These are phyloP conservation scores for Rhinolophus ferrumequinum DNA, from an alignment of 2,113 vertebrate genomes.

Conservation along the genomic window DNA sequence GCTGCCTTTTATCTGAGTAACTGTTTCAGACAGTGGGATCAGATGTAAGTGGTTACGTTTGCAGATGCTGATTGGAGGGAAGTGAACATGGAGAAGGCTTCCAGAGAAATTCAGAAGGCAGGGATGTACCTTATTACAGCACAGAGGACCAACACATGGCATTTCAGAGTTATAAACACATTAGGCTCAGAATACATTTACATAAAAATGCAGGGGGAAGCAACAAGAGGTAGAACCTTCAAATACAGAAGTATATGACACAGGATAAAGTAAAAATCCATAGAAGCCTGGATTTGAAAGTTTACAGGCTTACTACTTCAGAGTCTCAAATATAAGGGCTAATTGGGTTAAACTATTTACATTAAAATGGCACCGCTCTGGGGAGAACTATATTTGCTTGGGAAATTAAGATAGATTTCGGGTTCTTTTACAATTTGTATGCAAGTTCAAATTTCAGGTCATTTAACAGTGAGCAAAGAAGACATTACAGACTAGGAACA, in stretches of 20 bases:
- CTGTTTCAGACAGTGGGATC: constrained; percentile 84
- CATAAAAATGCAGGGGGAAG: background rate
- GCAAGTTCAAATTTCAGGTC: background rate
- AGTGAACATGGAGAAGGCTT: constrained; percentile 70
- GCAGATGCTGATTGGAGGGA: constrained; percentile 78
- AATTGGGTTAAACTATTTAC: background rate
- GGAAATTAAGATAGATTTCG: background rate
- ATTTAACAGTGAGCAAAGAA: background rate
- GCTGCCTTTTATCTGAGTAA: constrained; percentile 86
- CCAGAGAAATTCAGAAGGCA: constrained; percentile 70
- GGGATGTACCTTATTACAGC: constrained; percentile 63
- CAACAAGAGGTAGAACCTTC: background rate
- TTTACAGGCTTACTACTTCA: background rate
- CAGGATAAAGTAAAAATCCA: background rate
- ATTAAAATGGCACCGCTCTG: background rate
- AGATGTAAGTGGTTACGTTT: constrained; percentile 85
- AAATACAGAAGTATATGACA: background rate
- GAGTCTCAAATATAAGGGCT: background rate
- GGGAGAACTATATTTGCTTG: background rate
- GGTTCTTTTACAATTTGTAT: background rate
- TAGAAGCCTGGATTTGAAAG: background rate
- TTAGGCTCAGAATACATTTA: constrained; percentile 58
- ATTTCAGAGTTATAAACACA: constrained; percentile 67
- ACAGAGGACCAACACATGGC: constrained; percentile 53
- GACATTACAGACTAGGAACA: background rate